Base-by-base conservation (phyloP, 1,140 invertebrate genomes). In the Drosophila mauritiana region DNA sequence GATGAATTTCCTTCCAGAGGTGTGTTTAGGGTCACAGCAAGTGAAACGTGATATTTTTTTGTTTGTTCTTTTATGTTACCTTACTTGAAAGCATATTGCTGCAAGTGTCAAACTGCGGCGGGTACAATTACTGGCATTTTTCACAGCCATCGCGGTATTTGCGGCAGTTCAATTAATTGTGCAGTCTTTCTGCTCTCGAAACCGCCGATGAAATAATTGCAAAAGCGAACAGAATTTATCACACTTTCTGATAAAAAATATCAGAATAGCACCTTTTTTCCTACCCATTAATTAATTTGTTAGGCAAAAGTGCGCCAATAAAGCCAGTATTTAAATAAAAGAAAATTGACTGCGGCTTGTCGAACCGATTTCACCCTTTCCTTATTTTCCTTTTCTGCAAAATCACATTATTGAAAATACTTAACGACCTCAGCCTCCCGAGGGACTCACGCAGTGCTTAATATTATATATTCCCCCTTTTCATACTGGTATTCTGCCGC, bases 341-440 rank as follows among this genome's bases (percentile, higher is more conserved):
- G 25, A 64, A 51, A 20, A 8, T 12, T n/a, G 10, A 34, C 34
- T 37, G n/a, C 2, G 42, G 22, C 11, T 25, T 37, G 40, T 6
- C 4, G 12, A 3, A 15, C 31, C 27, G 1, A 11, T 11, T 2
- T 10, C 1, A 3, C 2, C 6, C n/a, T 31, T 55, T 34, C 20
- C 20, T 10, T 25, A 10, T n/a, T 27, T 45, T 68, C 6, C 25
- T 25, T 17, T 40, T 17, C 31, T 12, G 13, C 4, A 55, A 70
- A 57, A 72, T 49, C 68, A 42, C 52, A 57, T 57, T 57, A 72
- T 70, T 72, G 70, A 70, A 70, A 72, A 72, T 72, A 72, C 68
- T 72, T 72, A 57, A 27, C 42, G 27, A 27, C n/a, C 7, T 13
- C 22, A n/a, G 22, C 8, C 17, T 34, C 36, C 20, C 15, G 10